Percentiles rank a stretch among this genome's conserved stretches.
These are phyloP conservation scores for Temnothorax ravouxi DNA, from an alignment of 2,888 invertebrate species.

Conservation along the genomic window DNA sequence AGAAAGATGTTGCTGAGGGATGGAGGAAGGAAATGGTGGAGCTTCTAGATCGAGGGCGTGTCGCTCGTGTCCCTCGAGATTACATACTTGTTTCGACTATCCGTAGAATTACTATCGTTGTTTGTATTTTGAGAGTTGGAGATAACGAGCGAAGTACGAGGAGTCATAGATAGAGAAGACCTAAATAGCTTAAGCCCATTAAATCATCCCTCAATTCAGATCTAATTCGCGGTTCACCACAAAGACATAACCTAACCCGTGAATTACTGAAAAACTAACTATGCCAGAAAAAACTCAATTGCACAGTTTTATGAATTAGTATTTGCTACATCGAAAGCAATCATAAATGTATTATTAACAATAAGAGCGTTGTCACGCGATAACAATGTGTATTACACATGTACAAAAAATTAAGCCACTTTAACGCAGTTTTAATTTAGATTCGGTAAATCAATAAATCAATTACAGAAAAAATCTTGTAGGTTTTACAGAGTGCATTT, in stretches of 20 bases:
- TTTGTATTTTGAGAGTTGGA: background rate
- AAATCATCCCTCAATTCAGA: background rate
- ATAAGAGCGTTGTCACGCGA: background rate
- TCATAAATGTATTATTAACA: background rate
- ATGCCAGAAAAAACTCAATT: background rate
- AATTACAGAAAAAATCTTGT: background rate
- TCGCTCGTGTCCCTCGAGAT: conserved; percentile 17
- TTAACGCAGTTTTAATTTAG: background rate
- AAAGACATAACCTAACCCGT: background rate
- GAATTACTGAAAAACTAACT: background rate
- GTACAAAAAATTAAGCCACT: background rate
- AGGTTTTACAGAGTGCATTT: background rate
- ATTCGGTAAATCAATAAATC: background rate
- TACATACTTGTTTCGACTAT: background rate
- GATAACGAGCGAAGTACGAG: background rate
- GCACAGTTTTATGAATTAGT: background rate
- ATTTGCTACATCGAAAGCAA: background rate
- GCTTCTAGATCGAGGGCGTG: conserved; percentile 43
- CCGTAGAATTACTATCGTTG: background rate
- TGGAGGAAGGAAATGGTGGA: background rate
- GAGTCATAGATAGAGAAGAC: background rate
- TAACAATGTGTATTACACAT: background rate
- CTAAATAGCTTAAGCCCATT: background rate
- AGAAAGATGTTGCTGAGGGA: background rate
- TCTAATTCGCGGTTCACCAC: background rate